Evolutionary conservation across 2,888 invertebrate genomes (phyloP), one percentile per base, ranked within the genome.

Genomic region (Hyles lineata): DNA sequence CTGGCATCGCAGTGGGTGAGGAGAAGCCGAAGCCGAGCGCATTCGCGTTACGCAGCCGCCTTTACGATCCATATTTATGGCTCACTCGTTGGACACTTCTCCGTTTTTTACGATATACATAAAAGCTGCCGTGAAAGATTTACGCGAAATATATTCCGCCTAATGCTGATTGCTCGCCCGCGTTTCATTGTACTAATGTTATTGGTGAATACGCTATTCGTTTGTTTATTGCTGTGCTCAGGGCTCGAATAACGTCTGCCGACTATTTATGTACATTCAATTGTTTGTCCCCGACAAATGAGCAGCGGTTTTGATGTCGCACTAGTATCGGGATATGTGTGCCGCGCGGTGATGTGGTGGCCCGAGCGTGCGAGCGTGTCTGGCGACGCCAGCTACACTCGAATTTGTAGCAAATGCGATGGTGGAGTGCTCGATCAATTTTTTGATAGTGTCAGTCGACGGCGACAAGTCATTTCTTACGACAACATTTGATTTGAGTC

Each of bases 101-200:
- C 83, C 90, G 90, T 92, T 93, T 93, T 94, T 94, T 93, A 94
- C 92, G 93, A 93, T 92, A 93, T 87, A 92, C 94, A 93, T 94
- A 92, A 94, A 93, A 92, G 89, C 90, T 88, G 89, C 90, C 92
- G 92, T 89, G 91, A 89, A 92, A 92, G 93, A 93, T 94, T 93
- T 94, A 94, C 91, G 91, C 87, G 84, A 90, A 92, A 93, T 93
- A 91, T 93, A 93, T 93, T 92, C 93, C 83, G 87, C 83, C 92
- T 93, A 93, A 93, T 93, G 92, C 90, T 90, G 94, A 93, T 93
- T 92, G 90, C 88, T 79, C 78, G 83, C 77, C 76, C 80, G 82
- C 80, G 81, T 82, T 85, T 84, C 87, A 85, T 86, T 87, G 83
- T 81, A 83, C 83, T 89, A 87, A 89, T 89, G 89, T 87, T 88